Evolutionary conservation across 2,113 vertebrate species (phyloP).

Genomic region (Poeciliopsis prolifica): DNA sequence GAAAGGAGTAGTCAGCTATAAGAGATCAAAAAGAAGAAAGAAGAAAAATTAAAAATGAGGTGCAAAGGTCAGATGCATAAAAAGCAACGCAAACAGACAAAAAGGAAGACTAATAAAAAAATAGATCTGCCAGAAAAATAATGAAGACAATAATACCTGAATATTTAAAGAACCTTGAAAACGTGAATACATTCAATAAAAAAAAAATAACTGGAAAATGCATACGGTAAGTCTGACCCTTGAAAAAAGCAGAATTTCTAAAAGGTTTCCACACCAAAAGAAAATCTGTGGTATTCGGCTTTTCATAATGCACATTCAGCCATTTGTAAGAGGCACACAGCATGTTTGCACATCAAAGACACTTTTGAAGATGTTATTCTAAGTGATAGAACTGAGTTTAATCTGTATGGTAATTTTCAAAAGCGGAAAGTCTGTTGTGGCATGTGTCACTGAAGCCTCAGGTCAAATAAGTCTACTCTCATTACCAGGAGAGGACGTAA

Average conservation of each 20-base stretch:
- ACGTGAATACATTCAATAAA: not conserved
- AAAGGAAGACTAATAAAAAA: not conserved
- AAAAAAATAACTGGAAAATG: not conserved
- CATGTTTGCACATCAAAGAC: slow-evolving; percentile 28
- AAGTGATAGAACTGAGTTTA: not conserved
- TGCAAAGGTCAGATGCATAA: slow-evolving; percentile 23
- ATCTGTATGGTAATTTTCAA: slow-evolving; percentile 15
- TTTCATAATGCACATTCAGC: slow-evolving; percentile 20
- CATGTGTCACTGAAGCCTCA: slow-evolving; percentile 1
- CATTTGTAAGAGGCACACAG: slow-evolving; percentile 8
- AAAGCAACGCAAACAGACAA: not conserved
- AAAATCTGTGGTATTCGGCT: slow-evolving; percentile 6
- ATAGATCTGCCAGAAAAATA: not conserved
- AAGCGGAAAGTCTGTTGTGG: slow-evolving; percentile 5
- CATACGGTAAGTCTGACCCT: not conserved
- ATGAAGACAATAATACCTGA: not conserved
- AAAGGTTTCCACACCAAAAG: not conserved
- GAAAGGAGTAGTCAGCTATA: not conserved
- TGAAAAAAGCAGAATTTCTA: slow-evolving; percentile 1
- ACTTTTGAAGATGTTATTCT: slow-evolving; percentile 14
- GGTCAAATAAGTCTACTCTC: not conserved
- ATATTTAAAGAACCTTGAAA: not conserved
- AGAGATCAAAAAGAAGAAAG: slow-evolving; percentile 1
- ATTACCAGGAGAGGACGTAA: not conserved
- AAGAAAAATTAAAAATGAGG: not conserved